Evolutionary conservation across 2,888 invertebrate species (phyloP), one percentile per base, ranked within the genome.

Genomic region (Gymnoscelis rufifasciata): DNA sequence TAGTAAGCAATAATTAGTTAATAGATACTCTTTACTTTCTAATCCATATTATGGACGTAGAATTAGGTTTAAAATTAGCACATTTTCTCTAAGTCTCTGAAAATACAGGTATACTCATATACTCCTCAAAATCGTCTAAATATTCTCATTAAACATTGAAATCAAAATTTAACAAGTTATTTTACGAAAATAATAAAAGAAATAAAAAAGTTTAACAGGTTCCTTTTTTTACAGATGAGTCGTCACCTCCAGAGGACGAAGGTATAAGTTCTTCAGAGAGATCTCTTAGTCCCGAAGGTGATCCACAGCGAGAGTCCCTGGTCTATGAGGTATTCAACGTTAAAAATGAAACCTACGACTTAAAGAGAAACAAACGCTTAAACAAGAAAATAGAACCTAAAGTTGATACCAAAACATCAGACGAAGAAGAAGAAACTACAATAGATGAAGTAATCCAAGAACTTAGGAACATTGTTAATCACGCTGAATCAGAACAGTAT

Each of bases 401-500:
- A 52, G 82, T 59, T 35, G 60, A 75, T 47, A 84, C 81, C 43
- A 87, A 82, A 62, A 79, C 82, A 29, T 87, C 86, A 3, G 91
- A 92, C 33, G 92, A 92, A 56, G 93, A 93, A 67, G 93, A 93
- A 45, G 94, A 94, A 77, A 93, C 94, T 0, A 95, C 95, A 1
- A 95, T 96, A 52, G 95, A 95, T 62, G 95, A 95, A 78, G 95
- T 95, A 1, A 95, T 96, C 65, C 95, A 95, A 74, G 95, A 95
- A 72, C 77, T 96, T 27, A 90, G 93, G 55, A 95, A 95, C 62
- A 95, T 96, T 52, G 94, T 95, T 0, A 95, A 94, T 67, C 94
- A 95, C 62, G 95, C 94, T 0, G 95, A 95, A 77, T 92, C 93
- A 0, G 92, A 93, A 74, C 88, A 89, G 43, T 89, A 89, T 54